Evolutionary conservation across 2,113 vertebrate species (phyloP).

Genomic region (Etheostoma cragini): DNA sequence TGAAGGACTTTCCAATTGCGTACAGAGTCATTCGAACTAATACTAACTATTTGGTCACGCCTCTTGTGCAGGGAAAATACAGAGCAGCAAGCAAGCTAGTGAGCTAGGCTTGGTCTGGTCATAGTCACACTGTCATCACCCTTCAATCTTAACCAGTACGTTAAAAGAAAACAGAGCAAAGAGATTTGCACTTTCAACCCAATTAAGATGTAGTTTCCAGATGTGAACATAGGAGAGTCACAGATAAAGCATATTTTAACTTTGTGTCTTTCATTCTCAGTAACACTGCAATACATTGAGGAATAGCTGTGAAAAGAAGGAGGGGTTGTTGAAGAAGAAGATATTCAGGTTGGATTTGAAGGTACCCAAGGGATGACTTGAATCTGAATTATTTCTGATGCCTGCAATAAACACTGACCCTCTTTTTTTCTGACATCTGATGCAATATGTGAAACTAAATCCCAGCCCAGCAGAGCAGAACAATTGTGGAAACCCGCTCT

Average conservation of each 20-base stretch:
- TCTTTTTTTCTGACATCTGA: constrained; percentile 62
- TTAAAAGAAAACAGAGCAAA: not conserved
- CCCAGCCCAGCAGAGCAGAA: constrained; percentile 60
- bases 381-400: constrained; percentile 32
- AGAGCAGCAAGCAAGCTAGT: no score
- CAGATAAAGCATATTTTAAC: not conserved
- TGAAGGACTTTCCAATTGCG: no score
- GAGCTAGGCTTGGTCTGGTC: no score
- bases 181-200: constrained; percentile 26
- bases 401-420: constrained; percentile 61
- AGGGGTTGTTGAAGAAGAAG: constrained; percentile 12
- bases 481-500: constrained; percentile 51
- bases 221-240: constrained; percentile 1
- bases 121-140: not conserved
- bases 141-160: constrained; percentile 4
- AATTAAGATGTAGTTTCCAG: constrained; percentile 21
- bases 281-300: not conserved
- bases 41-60: no score
- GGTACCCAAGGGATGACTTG: constrained; percentile 22
- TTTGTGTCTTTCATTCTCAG: constrained; percentile 1
- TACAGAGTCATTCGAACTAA: no score
- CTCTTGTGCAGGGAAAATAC: no score
- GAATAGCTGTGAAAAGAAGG: not conserved
- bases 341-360: constrained; percentile 11
- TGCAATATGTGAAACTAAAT: constrained; percentile 56